Evolutionary conservation across 2,113 vertebrate species (phyloP).

Genomic region (Corydoras sp.): DNA sequence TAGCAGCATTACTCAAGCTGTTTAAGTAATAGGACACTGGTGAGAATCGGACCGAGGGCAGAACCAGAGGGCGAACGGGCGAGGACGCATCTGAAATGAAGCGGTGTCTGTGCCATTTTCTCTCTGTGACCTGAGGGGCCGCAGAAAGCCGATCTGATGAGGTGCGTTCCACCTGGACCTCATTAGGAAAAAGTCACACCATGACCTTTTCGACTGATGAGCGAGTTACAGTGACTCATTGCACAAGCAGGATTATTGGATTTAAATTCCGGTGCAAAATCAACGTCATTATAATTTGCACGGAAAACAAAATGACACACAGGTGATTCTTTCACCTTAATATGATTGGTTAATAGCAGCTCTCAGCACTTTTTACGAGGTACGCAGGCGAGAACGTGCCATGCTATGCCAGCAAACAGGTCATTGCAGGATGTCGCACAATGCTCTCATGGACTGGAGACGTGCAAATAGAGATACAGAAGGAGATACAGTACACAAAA

Average conservation of each 20-base stretch:
- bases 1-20: not conserved
- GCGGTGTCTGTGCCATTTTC: constrained; percentile 15
- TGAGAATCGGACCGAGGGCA: constrained; percentile 9
- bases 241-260: not conserved
- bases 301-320: too few relatives aligned
- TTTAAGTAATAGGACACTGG: not conserved
- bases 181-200: constrained; percentile 32
- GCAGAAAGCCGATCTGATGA: constrained; percentile 23
- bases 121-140: constrained; percentile 17
- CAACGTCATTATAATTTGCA: too few relatives aligned
- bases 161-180: constrained; percentile 25
- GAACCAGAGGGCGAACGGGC: constrained; percentile 2
- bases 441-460: too few relatives aligned
- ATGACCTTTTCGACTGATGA: constrained; percentile 17
- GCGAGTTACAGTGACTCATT: constrained; percentile 7
- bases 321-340: too few relatives aligned
- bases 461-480: too few relatives aligned
- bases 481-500: too few relatives aligned
- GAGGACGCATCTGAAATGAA: not conserved
- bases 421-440: too few relatives aligned
- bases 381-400: too few relatives aligned
- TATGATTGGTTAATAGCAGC: too few relatives aligned
- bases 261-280: not conserved
- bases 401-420: too few relatives aligned
- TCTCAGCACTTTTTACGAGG: too few relatives aligned